Base-by-base conservation (phyloP, 2,113 vertebrate genomes). In the Sterrhoptilus dennistouni region DNA sequence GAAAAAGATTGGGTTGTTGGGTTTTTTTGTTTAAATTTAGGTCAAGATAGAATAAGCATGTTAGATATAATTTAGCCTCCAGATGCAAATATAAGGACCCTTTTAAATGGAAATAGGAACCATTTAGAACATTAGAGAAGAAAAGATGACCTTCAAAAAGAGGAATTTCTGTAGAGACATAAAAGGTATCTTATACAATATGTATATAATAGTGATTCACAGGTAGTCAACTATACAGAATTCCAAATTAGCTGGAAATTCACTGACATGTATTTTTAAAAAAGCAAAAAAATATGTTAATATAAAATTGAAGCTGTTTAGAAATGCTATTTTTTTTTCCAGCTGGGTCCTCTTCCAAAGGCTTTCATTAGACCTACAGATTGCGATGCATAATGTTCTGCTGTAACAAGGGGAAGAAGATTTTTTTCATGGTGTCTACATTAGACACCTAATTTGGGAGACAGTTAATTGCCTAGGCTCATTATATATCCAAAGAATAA, bases 401-500 rank as follows among this genome's bases (percentile, higher is more conserved):
- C 36, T 83, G 11, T 53, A 85, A 82, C 13, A 72, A 72, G n/a
- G 21, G 11, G 18, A 85, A 66, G 36, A 64, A 27, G 42, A 59
- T 35, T 59, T 85, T 94, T 89, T 89, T 64, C 29, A 33, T 0
- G 0, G 24, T 76, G 33, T 79, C 89, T 87, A 63, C 53, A 49
- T 89, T 87, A 94, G 63, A 80, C 29, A 85, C 5, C 12, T 90
- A 83, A 91, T 86, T 93, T 93, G 36, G 38, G 42, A 93, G n/a
- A 56, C 66, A 76, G 44, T 80, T 96, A 95, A 96, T 95, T 95
- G 57, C 70, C 82, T 80, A 72, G 15, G 15, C 28, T 97, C 84
- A 65, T 94, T 94, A 93, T 79, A 85, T 49, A 85, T n/a, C 69
- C 59, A 85, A 79, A 90, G 82, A 93, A 95, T 93, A 93, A 93